These are phyloP conservation scores for Catostylus mosaicus DNA, from an alignment of 30 jellyfish, hydroid and myxozoan species.

Conservation along the genomic window DNA sequence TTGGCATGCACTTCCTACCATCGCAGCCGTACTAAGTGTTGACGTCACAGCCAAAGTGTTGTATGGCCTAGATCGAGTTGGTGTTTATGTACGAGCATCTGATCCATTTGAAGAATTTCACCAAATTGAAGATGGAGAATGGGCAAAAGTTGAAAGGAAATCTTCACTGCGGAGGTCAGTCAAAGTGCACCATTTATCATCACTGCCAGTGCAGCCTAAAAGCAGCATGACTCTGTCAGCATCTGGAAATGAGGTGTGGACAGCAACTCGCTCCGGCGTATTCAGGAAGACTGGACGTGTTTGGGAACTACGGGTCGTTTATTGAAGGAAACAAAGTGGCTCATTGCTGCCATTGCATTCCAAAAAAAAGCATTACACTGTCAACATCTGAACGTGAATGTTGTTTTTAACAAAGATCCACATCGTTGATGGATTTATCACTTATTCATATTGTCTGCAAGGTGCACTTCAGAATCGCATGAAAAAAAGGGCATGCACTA, in stretches of 20 bases:
- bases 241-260: slow-evolving; percentile 16
- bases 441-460: too few species aligned
- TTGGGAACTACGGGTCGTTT: neutral
- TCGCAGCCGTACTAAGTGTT: neutral
- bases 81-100: neutral
- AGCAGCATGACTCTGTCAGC: neutral
- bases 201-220: neutral
- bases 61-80: neutral
- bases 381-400: too few species aligned
- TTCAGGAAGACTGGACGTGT: neutral
- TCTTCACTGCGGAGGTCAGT: neutral
- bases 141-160: neutral
- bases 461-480: too few species aligned
- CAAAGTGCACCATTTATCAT: neutral
- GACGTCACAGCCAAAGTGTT: neutral
- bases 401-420: too few species aligned
- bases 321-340: too few species aligned
- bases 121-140: slow-evolving; percentile 8
- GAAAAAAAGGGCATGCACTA: too few species aligned
- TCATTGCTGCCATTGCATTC: too few species aligned
- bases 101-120: neutral
- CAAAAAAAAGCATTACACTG: too few species aligned
- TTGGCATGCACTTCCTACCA: slow-evolving; percentile 2
- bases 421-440: too few species aligned
- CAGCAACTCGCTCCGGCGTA: slow-evolving; percentile 6